Conservation (phyloP, 2,888 invertebrate species). For the Spisula subtruncata region DNA sequence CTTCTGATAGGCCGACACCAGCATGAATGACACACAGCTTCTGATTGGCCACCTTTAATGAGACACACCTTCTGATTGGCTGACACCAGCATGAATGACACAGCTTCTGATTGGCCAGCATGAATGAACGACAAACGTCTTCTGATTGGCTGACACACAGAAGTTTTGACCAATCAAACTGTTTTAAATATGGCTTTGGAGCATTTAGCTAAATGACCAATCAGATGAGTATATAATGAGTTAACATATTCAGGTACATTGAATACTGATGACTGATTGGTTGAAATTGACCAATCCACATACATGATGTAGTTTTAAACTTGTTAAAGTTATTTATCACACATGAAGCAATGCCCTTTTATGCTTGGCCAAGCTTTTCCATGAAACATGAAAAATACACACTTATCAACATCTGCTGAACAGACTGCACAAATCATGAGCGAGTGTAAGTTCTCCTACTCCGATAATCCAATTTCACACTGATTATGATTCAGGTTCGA, state of each 20-base stretch:
- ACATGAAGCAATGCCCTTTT: conserved; percentile 7
- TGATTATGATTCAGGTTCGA: conserved; percentile 32
- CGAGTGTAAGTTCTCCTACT: background rate
- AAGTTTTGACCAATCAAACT: background rate
- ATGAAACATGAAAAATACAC: background rate
- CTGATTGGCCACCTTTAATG: no score
- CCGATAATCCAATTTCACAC: background rate
- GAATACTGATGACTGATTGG: background rate
- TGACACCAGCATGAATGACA: no score
- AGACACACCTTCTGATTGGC: background rate
- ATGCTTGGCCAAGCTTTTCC: background rate
- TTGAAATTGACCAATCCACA: background rate
- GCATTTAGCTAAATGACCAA: background rate
- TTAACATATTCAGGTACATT: background rate
- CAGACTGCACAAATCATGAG: background rate
- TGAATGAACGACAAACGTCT: background rate
- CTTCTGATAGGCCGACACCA: no score
- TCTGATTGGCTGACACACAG: conserved; percentile 5
- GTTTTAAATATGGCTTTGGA: background rate
- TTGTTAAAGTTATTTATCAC: background rate
- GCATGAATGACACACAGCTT: no score
- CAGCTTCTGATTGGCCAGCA: background rate
- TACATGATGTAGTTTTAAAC: conserved; percentile 1
- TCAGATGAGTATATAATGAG: no score
- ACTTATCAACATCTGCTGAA: background rate